These are phyloP conservation scores for Augochlora pura DNA, from an alignment of 1,140 invertebrate species.

Conservation along the genomic window DNA sequence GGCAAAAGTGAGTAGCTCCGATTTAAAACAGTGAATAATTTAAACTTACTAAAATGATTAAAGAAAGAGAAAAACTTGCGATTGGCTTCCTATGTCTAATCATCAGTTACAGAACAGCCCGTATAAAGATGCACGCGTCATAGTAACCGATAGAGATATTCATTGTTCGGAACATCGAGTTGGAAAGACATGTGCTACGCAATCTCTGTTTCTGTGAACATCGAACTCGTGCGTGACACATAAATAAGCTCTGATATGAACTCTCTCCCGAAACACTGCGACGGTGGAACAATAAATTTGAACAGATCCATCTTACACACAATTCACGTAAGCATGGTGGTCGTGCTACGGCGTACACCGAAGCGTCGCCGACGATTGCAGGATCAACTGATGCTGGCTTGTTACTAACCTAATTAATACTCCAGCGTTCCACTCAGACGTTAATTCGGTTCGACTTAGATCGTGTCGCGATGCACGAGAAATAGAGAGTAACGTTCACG, in stretches of 20 bases:
- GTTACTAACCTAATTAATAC: constrained; percentile 66
- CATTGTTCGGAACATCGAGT: constrained; percentile 54
- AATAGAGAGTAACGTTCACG: constrained; percentile 64
- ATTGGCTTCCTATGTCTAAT: background rate
- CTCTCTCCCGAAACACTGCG: constrained; percentile 41
- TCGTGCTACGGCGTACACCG: constrained; percentile 51
- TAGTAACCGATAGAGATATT: constrained; percentile 19
- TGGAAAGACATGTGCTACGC: constrained; percentile 74
- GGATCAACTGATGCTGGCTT: constrained; percentile 41
- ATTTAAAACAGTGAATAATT: too few species aligned
- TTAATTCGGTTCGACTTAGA: constrained; percentile 42
- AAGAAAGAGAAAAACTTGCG: too few species aligned
- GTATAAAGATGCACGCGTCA: background rate
- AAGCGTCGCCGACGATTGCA: constrained; percentile 13
- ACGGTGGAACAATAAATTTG: background rate
- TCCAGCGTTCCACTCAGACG: constrained; percentile 45
- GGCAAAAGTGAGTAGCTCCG: too few species aligned
- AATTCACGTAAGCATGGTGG: constrained; percentile 38
- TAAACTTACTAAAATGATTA: too few species aligned
- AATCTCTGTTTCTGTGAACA: constrained; percentile 66
- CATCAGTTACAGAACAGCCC: background rate
- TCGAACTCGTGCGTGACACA: constrained; percentile 67
- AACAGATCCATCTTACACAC: constrained; percentile 9
- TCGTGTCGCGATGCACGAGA: constrained; percentile 45
- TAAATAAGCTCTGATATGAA: constrained; percentile 52